Evolutionary conservation across 2,888 invertebrate genomes (phyloP).

Genomic region (Cephus sareptanus): DNA sequence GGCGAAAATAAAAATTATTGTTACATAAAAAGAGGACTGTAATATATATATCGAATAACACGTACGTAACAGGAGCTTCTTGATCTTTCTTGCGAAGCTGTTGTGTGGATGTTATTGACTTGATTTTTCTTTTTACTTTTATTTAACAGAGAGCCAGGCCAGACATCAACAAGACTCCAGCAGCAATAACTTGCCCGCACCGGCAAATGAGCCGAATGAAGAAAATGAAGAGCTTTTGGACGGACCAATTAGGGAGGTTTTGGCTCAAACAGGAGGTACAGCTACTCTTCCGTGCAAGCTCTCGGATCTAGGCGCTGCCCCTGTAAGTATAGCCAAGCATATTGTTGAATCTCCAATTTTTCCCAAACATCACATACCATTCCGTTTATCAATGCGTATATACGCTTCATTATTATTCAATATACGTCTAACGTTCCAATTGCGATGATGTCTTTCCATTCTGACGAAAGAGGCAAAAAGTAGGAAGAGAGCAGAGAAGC

Average conservation of each 20-base stretch:
- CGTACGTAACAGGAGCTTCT: too few relatives aligned
- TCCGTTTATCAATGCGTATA: too few relatives aligned
- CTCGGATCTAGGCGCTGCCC: constrained; percentile 63
- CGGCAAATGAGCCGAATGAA: constrained; percentile 33
- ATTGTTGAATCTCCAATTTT: too few relatives aligned
- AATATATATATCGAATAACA: too few relatives aligned
- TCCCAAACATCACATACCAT: too few relatives aligned
- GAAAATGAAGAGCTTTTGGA: constrained; percentile 34
- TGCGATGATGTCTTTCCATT: too few relatives aligned
- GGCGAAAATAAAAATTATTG: too few relatives aligned
- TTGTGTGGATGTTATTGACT: neutral
- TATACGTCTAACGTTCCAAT: too few relatives aligned
- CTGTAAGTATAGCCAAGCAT: constrained; percentile 55
- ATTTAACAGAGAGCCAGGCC: constrained; percentile 48
- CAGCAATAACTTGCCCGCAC: constrained; percentile 44
- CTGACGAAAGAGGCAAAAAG: too few relatives aligned
- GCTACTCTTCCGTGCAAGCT: constrained; percentile 68
- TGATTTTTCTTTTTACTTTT: neutral
- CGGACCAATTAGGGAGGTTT: constrained; percentile 61
- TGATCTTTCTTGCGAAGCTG: neutral
- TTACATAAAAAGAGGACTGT: too few relatives aligned
- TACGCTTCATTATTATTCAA: too few relatives aligned
- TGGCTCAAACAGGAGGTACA: constrained; percentile 67
- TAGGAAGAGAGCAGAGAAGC: too few relatives aligned
- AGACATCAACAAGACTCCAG: constrained; percentile 53